Conservation (phyloP, 2,113 vertebrate genomes). For the Plestiodon gilberti region DNA sequence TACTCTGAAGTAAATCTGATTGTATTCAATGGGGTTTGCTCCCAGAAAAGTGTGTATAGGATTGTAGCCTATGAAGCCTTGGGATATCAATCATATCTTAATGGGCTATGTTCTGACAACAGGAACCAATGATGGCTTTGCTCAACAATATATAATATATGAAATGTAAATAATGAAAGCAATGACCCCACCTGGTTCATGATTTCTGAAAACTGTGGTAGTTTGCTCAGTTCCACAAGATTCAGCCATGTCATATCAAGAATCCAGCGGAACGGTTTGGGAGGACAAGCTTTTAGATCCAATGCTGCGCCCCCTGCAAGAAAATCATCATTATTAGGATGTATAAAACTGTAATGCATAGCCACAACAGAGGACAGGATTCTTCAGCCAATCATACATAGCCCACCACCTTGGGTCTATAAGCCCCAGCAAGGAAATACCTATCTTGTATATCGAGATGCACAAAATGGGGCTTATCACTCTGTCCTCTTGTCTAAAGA, state of each 20-base stretch:
- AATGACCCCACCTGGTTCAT: slow-evolving; percentile 75
- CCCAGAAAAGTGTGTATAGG: no score
- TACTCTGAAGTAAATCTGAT: no score
- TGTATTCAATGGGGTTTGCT: no score
- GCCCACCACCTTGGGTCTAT: no score
- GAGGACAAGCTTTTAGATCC: slow-evolving; percentile 79
- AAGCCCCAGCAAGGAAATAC: no score
- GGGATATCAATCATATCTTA: background rate
- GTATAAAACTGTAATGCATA: background rate
- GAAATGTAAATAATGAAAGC: slow-evolving; percentile 5
- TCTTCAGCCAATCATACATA: no score
- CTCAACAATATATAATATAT: background rate
- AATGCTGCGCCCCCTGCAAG: slow-evolving; percentile 78
- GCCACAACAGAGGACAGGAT: background rate
- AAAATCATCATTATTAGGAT: slow-evolving; percentile 9
- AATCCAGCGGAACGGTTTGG: slow-evolving; percentile 79
- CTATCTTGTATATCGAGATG: no score
- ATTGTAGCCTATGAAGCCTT: no score
- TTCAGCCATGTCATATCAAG: slow-evolving; percentile 81
- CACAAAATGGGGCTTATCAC: no score
- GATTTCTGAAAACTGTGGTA: slow-evolving; percentile 77
- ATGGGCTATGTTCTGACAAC: background rate
- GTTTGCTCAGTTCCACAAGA: slow-evolving; percentile 79
- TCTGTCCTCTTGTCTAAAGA: no score
- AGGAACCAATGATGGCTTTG: background rate